Conservation (phyloP, 1,140 invertebrate species). For the Drosophila oshimai region DNA sequence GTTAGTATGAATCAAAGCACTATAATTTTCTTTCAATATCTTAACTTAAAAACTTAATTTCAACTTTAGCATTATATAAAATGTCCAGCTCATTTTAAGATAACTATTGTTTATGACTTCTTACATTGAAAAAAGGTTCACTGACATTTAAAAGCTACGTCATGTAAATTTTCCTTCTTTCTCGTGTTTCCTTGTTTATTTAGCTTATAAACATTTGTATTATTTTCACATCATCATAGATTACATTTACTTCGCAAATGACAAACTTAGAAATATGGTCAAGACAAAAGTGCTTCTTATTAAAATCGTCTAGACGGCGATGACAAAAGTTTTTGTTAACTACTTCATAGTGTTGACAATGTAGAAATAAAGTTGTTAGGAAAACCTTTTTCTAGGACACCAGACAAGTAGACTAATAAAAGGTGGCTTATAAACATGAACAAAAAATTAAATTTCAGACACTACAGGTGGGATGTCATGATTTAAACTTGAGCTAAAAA, state of each 20-base stretch:
- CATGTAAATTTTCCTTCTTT: not conserved
- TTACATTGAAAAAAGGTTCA: not conserved
- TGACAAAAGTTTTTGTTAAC: conserved; percentile 21
- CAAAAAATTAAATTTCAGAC: conserved; percentile 2
- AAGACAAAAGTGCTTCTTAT: not conserved
- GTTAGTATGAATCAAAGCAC: no score
- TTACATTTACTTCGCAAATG: not conserved
- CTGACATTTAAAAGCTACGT: not conserved
- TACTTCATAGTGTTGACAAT: not conserved
- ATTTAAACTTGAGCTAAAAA: not conserved
- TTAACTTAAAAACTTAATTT: no score
- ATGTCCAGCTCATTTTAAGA: not conserved
- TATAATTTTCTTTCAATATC: no score
- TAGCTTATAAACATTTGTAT: not conserved
- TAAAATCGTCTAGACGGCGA: conserved; percentile 29
- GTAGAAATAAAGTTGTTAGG: not conserved
- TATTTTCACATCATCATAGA: conserved; percentile 16
- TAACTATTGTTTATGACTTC: not conserved
- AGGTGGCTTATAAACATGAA: not conserved
- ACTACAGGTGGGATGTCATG: conserved; percentile 15
- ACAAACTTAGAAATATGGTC: not conserved
- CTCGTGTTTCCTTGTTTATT: not conserved
- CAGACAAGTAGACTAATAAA: conserved; percentile 8
- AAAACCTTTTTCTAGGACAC: not conserved
- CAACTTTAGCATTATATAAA: no score